Conservation (phyloP, 2,797 vertebrate genomes). For the Danio albolineatus region DNA sequence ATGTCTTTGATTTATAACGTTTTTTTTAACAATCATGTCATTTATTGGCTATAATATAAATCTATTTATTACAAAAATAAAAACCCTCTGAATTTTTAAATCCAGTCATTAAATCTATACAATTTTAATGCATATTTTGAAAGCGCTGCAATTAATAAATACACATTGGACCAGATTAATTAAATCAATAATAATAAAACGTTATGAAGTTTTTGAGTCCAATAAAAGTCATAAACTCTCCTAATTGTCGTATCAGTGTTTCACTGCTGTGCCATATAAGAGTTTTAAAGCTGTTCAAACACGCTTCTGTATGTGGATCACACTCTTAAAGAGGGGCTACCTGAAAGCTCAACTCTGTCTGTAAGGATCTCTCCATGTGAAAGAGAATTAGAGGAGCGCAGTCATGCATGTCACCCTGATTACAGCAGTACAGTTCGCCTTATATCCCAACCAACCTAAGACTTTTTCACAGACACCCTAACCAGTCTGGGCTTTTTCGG, state of each 20-base stretch:
- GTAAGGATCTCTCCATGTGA: constrained; percentile 55
- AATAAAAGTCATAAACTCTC: constrained; percentile 13
- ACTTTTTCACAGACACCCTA: constrained; percentile 31
- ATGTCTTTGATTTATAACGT: too few species aligned
- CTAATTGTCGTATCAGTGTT: constrained; percentile 46
- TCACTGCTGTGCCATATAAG: constrained; percentile 25
- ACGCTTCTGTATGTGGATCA: constrained; percentile 7
- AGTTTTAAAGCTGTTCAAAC: constrained; percentile 23
- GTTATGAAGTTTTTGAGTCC: not conserved
- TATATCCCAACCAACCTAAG: constrained; percentile 49
- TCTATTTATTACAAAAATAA: not conserved
- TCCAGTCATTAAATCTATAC: not conserved
- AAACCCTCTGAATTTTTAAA: not conserved
- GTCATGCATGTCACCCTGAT: constrained; percentile 65
- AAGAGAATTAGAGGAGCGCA: constrained; percentile 54
- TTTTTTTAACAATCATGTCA: not conserved
- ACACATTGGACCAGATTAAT: not conserved
- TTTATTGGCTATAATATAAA: not conserved
- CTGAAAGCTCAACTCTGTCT: constrained; percentile 52
- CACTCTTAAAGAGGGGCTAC: constrained; percentile 41
- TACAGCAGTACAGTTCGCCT: constrained; percentile 55
- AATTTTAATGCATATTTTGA: too few species aligned
- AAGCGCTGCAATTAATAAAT: not conserved
- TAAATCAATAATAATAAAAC: too few species aligned
- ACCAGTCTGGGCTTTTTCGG: constrained; percentile 24